Percentiles rank a stretch among this genome's conserved stretches.
Evolutionary conservation across 1,140 invertebrate genomes (phyloP).

Genomic region (Brachionus sp.): DNA sequence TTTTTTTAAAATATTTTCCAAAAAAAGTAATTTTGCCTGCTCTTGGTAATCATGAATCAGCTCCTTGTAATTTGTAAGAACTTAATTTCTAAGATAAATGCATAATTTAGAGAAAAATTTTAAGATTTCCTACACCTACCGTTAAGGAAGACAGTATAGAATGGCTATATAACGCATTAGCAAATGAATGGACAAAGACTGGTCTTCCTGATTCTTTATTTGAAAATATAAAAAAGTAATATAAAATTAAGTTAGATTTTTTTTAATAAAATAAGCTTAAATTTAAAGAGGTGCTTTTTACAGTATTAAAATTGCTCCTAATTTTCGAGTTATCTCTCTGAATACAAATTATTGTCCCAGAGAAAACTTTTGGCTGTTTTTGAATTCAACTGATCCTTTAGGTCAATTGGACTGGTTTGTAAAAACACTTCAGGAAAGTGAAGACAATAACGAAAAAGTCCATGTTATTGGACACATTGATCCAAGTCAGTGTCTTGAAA

Average conservation of each 20-base stretch:
- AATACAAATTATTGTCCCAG: slow-evolving; percentile 61
- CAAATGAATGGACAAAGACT: slow-evolving; percentile 27
- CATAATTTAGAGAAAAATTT: neutral
- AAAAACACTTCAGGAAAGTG: slow-evolving; percentile 74
- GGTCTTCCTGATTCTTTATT: neutral
- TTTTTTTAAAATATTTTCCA: slow-evolving; percentile 72
- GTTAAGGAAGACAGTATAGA: slow-evolving; percentile 7
- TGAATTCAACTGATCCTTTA: slow-evolving; percentile 92
- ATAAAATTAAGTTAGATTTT: neutral
- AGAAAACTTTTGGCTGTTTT: slow-evolving; percentile 75
- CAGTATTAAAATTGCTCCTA: slow-evolving; percentile 54
- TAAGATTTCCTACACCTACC: slow-evolving; percentile 9
- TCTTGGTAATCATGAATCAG: slow-evolving; percentile 85
- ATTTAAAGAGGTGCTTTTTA: slow-evolving; percentile 29
- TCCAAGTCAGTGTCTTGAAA: slow-evolving; percentile 67
- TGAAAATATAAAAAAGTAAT: slow-evolving; percentile 17
- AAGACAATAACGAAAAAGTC: slow-evolving; percentile 82
- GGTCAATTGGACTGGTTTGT: slow-evolving; percentile 82
- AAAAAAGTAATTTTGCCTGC: slow-evolving; percentile 85
- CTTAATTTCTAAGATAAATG: neutral
- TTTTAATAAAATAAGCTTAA: neutral
- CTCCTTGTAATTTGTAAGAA: slow-evolving; percentile 26
- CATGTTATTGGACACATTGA: slow-evolving; percentile 97
- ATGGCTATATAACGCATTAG: slow-evolving; percentile 29
- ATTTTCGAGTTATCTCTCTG: slow-evolving; percentile 63